Conservation (phyloP, 2,113 vertebrate genomes). For the Anhinga rufa region DNA sequence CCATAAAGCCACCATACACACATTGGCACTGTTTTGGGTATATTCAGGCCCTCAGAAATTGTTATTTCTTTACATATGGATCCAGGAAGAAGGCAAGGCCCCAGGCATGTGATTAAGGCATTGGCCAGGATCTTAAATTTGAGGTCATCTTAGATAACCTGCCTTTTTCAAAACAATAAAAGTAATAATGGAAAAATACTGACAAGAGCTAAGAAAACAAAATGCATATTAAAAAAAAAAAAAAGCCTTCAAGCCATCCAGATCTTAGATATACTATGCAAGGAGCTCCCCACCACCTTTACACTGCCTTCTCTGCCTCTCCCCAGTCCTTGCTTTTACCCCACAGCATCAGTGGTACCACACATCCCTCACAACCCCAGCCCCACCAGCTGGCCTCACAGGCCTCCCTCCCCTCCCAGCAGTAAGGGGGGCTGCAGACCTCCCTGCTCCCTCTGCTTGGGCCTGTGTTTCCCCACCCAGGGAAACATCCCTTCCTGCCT, state of each 20-base stretch:
- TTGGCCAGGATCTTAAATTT: neutral
- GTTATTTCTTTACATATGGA: neutral
- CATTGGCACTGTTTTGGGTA: neutral
- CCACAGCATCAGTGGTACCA: neutral
- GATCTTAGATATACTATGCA: neutral
- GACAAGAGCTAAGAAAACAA: neutral
- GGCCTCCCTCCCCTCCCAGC: neutral
- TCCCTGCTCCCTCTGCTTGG: neutral
- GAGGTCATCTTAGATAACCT: neutral
- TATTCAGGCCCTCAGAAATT: neutral
- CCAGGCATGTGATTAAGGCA: neutral
- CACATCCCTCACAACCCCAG: rapidly evolving
- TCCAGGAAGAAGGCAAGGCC: neutral
- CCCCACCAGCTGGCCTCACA: neutral
- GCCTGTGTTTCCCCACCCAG: rapidly evolving
- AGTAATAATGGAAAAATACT: neutral
- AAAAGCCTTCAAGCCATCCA: neutral
- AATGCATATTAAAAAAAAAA: neutral
- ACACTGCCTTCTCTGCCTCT: neutral
- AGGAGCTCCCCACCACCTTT: neutral
- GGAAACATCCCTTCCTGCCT: neutral
- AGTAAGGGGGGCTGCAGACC: neutral
- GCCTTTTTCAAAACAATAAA: neutral
- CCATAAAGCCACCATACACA: neutral
- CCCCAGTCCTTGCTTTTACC: neutral